Evolutionary conservation across 2,113 vertebrate species (phyloP).

Genomic region (Heterochromis multidens): DNA sequence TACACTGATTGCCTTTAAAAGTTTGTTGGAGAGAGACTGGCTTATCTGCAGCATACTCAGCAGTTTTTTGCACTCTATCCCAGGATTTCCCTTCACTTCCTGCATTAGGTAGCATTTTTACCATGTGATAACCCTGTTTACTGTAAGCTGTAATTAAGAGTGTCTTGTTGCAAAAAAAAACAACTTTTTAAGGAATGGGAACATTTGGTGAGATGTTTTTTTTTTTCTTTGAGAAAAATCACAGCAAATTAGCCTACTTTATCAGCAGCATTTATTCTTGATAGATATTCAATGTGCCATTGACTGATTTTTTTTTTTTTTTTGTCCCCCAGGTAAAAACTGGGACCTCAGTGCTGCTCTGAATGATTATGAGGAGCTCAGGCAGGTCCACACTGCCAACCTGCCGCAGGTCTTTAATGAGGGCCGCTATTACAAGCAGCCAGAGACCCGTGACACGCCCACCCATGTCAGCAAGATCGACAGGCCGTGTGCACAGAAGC

Average conservation of each 20-base stretch:
- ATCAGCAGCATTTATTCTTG: background rate
- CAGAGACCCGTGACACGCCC: constrained; percentile 75
- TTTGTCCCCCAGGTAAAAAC: constrained; percentile 86
- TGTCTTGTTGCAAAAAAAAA: background rate
- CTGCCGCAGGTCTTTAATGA: constrained; percentile 94
- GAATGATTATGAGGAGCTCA: constrained; percentile 94
- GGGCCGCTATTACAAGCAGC: constrained; percentile 84
- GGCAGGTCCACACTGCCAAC: constrained; percentile 93
- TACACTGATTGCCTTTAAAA: background rate
- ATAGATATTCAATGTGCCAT: background rate
- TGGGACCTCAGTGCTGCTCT: constrained; percentile 97
- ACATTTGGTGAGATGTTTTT: background rate
- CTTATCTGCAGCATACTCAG: background rate
- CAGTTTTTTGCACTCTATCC: background rate
- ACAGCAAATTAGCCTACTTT: background rate
- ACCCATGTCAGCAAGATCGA: constrained; percentile 78
- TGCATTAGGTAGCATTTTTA: background rate
- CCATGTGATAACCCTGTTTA: background rate
- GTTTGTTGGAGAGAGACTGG: background rate
- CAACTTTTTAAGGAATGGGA: background rate
- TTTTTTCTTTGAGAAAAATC: background rate
- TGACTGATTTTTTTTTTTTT: background rate
- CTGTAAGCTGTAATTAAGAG: background rate
- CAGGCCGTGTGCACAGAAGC: constrained; percentile 80
- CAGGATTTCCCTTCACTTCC: background rate